Evolutionary conservation across 2,113 vertebrate genomes (phyloP).

Genomic region (Hypocryptadius cinnamomeus): DNA sequence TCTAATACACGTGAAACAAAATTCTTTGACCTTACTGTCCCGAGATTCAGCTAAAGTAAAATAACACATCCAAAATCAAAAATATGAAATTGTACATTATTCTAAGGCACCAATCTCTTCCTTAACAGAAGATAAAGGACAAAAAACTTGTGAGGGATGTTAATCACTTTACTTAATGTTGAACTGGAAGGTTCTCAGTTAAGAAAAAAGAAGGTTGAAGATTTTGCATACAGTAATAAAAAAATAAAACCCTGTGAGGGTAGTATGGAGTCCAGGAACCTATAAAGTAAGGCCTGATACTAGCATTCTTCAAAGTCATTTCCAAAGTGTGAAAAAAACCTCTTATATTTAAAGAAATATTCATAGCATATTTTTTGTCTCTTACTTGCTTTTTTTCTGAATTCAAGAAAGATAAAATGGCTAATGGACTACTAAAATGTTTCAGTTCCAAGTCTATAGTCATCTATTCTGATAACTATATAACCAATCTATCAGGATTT

Average conservation of each 20-base stretch:
- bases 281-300: not conserved
- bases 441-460: not conserved
- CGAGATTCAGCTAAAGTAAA: not conserved
- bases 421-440: not conserved
- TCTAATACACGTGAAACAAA: not conserved
- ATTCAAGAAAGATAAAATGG: not conserved
- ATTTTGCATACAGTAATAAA: not conserved
- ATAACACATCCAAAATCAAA: not conserved
- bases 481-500: conserved; percentile 20
- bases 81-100: not conserved
- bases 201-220: not conserved
- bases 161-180: not conserved
- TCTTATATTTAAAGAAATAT: not conserved
- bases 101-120: not conserved
- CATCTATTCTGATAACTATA: not conserved
- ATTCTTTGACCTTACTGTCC: not conserved
- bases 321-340: not conserved
- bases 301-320: not conserved
- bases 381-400: not conserved
- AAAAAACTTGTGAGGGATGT: not conserved
- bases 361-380: not conserved
- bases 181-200: not conserved
- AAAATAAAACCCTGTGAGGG: not conserved
- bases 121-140: not conserved
- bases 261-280: not conserved